Conservation (phyloP, 2,113 vertebrate genomes). For the Oreochromis aureus region DNA sequence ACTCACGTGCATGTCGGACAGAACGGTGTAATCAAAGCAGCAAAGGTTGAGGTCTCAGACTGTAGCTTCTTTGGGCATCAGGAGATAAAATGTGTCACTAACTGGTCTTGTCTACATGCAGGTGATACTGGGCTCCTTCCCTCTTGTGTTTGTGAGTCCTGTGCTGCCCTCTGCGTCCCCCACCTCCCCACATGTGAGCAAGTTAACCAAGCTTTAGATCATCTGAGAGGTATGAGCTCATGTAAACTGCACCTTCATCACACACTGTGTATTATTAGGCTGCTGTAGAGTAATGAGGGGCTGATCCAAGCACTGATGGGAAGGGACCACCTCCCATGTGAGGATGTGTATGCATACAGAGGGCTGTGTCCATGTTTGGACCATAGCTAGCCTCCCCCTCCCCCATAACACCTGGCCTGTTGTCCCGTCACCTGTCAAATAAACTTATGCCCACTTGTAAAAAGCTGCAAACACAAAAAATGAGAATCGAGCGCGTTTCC, state of each 20-base stretch:
- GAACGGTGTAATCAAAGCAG: too few species aligned
- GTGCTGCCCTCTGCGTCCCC: neutral
- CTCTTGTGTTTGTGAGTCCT: neutral
- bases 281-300: neutral
- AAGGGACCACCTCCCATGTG: conserved; percentile 1
- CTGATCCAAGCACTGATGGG: conserved; percentile 23
- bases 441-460: neutral
- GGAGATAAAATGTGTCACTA: neutral
- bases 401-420: neutral
- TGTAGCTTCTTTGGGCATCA: neutral
- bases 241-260: conserved; percentile 25
- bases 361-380: neutral
- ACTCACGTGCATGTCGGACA: neutral
- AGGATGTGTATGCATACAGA: neutral
- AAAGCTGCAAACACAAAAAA: neutral
- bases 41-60: neutral
- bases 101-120: neutral
- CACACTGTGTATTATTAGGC: neutral
- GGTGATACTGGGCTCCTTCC: neutral
- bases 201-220: conserved; percentile 3
- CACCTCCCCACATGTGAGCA: neutral
- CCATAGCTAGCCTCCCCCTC: neutral
- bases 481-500: neutral
- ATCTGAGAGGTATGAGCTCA: conserved; percentile 33
- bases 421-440: neutral